Conservation (phyloP, 2,888 invertebrate genomes). For the Pristionchus fissidentatus region DNA sequence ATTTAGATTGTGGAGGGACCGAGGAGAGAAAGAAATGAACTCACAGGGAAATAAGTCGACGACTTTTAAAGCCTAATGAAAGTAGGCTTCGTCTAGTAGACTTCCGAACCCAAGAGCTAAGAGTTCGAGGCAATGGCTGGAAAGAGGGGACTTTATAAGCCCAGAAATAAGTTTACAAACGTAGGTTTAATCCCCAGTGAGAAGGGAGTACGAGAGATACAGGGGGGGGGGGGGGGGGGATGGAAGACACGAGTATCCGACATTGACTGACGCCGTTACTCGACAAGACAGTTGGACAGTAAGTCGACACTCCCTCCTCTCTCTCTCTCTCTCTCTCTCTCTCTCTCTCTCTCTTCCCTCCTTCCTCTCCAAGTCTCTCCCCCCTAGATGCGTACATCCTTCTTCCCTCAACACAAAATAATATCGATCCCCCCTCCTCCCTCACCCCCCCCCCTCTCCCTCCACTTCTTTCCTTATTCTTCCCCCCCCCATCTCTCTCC, state of each 20-base stretch:
- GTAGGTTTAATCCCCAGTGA: too few relatives aligned
- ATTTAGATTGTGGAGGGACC: background rate
- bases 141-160: too few relatives aligned
- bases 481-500: background rate
- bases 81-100: too few relatives aligned
- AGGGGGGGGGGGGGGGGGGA: background rate
- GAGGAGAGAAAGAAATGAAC: background rate
- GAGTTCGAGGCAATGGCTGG: too few relatives aligned
- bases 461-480: background rate
- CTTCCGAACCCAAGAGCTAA: too few relatives aligned
- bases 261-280: background rate
- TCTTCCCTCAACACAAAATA: slow-evolving; percentile 2
- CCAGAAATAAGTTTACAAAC: too few relatives aligned
- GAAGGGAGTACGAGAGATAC: background rate
- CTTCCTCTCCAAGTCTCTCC: slow-evolving; percentile 32
- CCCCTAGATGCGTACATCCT: slow-evolving; percentile 24
- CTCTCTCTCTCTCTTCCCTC: slow-evolving; percentile 25
- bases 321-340: background rate
- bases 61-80: too few relatives aligned
- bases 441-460: background rate
- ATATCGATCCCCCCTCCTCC: slow-evolving; percentile 38
- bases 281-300: background rate
- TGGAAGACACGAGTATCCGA: background rate
- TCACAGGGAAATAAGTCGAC: too few relatives aligned
- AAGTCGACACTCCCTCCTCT: background rate